Percentiles rank a stretch among this genome's conserved stretches.
These are phyloP conservation scores for Oreochromis spilurus DNA, from an alignment of 2,113 vertebrate species.

Conservation along the genomic window DNA sequence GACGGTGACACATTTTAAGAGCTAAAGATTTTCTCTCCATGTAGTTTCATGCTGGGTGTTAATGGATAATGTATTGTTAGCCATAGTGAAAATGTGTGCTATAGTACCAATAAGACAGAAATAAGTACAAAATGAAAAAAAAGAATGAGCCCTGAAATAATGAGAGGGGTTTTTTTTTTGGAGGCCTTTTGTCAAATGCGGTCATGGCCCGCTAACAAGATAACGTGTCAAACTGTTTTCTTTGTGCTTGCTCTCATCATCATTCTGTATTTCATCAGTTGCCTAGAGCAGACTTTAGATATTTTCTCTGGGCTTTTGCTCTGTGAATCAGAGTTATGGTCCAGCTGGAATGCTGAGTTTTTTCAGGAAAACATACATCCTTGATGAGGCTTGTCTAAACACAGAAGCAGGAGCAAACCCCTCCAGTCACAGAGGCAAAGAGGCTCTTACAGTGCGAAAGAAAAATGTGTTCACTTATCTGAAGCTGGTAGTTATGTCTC, in stretches of 20 bases:
- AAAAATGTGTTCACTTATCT: background rate
- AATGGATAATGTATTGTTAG: constrained; percentile 12
- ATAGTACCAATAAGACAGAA: background rate
- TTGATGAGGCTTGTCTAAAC: constrained; percentile 24
- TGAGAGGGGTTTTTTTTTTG: background rate
- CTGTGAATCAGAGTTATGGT: constrained; percentile 7
- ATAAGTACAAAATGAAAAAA: background rate
- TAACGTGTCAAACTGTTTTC: constrained; percentile 15
- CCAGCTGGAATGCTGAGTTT: background rate
- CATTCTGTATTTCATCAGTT: background rate
- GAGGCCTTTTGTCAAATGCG: background rate
- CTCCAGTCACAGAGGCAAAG: background rate
- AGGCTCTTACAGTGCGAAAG: background rate
- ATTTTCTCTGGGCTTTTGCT: constrained; percentile 15
- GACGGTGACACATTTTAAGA: background rate
- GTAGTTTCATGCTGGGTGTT: background rate
- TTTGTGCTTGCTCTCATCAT: constrained; percentile 5
- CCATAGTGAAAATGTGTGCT: background rate
- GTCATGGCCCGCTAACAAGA: background rate
- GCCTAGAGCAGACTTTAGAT: background rate
- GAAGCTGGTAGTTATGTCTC: background rate
- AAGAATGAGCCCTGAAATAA: background rate
- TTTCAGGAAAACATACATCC: constrained; percentile 30
- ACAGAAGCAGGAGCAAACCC: background rate
- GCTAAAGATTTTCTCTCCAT: background rate